phyloP scores from a whole-genome alignment of 2,797 vertebrate species.

The Huso huso region DNA sequence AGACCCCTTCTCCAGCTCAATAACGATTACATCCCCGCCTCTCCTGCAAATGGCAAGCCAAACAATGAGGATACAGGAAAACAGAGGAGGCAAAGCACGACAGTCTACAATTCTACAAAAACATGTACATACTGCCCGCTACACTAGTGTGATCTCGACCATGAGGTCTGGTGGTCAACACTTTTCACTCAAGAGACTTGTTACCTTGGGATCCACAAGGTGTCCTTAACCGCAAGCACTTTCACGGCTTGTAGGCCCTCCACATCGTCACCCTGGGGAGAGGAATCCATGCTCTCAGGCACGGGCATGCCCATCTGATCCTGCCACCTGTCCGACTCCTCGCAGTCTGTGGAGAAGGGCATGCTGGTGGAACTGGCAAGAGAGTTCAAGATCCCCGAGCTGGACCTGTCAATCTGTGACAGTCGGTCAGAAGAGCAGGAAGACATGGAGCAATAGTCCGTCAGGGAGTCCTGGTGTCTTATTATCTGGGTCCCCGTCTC shows the following conservation, averaged over 20 bases:
- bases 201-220: slow-evolving; percentile 90
- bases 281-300: slow-evolving; percentile 26
- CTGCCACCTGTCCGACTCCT: slow-evolving; percentile 34
- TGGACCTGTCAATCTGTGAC: slow-evolving; percentile 35
- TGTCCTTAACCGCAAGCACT: slow-evolving; percentile 71
- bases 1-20: slow-evolving; percentile 72
- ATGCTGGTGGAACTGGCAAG: slow-evolving; percentile 48
- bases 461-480: slow-evolving; percentile 77
- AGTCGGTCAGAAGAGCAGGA: slow-evolving; percentile 54
- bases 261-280: slow-evolving; percentile 18
- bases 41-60: slow-evolving; percentile 48
- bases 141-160: too few species aligned
- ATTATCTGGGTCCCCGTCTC: slow-evolving; percentile 81
- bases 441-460: slow-evolving; percentile 79
- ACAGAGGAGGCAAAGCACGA: background rate
- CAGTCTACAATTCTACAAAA: background rate
- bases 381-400: slow-evolving; percentile 47
- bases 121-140: too few species aligned
- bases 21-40: slow-evolving; percentile 81
- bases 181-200: background rate
- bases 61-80: background rate
- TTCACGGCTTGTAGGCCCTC: slow-evolving; percentile 66
- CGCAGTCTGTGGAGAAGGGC: slow-evolving; percentile 41
- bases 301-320: slow-evolving; percentile 25
- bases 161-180: too few species aligned